Conservation (phyloP, 1,140 invertebrate species). For the Augochlora pura region DNA sequence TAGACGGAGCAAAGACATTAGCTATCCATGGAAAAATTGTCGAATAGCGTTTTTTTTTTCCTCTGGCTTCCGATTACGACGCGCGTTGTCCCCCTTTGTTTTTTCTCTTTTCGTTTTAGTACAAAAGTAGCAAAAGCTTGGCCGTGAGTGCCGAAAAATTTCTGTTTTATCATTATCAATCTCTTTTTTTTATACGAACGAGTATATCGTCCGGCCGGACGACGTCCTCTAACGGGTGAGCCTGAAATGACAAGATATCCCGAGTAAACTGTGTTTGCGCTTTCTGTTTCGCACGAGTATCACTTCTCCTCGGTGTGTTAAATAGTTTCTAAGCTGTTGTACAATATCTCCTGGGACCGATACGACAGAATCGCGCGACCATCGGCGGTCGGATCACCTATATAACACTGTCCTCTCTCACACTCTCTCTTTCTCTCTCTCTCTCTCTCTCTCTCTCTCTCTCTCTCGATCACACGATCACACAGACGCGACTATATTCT, state of each 20-base stretch:
- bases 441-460: background rate
- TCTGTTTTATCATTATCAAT: slow-evolving; percentile 24
- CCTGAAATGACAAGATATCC: slow-evolving; percentile 17
- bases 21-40: background rate
- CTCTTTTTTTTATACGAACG: slow-evolving; percentile 19
- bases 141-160: slow-evolving; percentile 22
- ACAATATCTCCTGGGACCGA: slow-evolving; percentile 12
- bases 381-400: slow-evolving; percentile 24
- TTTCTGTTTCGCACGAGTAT: background rate
- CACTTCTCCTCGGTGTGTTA: background rate
- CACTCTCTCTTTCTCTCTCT: too few species aligned
- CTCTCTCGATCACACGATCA: background rate
- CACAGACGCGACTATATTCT: too few species aligned
- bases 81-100: background rate
- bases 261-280: slow-evolving; percentile 4
- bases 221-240: background rate
- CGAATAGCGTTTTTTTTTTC: background rate
- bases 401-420: background rate
- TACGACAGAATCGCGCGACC: slow-evolving; percentile 4
- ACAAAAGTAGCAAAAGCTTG: slow-evolving; percentile 52
- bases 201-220: background rate
- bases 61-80: background rate
- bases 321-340: background rate
- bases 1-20: slow-evolving; percentile 10
- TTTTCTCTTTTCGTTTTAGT: slow-evolving; percentile 32